Conservation (phyloP, 2,113 vertebrate genomes). For the Cnemophilus loriae region DNA sequence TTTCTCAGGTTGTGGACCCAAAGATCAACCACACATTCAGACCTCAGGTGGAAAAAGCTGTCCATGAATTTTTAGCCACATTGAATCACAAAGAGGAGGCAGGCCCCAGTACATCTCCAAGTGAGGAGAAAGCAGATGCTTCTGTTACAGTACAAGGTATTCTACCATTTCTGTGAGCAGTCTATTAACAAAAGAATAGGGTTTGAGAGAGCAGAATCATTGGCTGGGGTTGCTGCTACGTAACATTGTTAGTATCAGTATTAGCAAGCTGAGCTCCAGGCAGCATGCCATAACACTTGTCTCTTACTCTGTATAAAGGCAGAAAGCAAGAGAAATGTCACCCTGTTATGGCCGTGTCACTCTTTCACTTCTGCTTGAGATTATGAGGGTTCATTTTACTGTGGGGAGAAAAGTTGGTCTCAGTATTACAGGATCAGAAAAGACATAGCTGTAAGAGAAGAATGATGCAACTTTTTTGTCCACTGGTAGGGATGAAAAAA, state of each 20-base stretch:
- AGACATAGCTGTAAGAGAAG: not conserved
- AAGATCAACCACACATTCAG: constrained; percentile 97
- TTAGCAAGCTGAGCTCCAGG: not conserved
- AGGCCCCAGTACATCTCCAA: constrained; percentile 38
- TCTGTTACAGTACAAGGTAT: constrained; percentile 77
- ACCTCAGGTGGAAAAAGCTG: constrained; percentile 95
- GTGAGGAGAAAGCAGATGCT: constrained; percentile 77
- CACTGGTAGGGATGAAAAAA: not conserved
- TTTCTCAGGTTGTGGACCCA: constrained; percentile 97
- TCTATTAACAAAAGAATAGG: not conserved
- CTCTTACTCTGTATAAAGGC: not conserved
- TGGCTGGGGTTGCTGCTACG: not conserved
- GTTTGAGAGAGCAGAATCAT: not conserved
- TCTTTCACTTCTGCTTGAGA: not conserved
- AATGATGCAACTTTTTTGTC: not conserved
- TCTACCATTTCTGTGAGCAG: not conserved
- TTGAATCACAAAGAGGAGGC: constrained; percentile 81
- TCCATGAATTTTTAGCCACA: constrained; percentile 91
- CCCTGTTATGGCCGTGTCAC: fast-evolving
- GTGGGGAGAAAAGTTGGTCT: not conserved
- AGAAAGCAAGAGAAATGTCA: not conserved
- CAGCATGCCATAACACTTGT: not conserved
- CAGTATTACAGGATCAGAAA: not conserved
- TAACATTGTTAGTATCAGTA: not conserved
- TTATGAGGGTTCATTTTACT: not conserved